Conservation (phyloP, 2,113 vertebrate genomes). For the Thalassarche chlororhynchos region DNA sequence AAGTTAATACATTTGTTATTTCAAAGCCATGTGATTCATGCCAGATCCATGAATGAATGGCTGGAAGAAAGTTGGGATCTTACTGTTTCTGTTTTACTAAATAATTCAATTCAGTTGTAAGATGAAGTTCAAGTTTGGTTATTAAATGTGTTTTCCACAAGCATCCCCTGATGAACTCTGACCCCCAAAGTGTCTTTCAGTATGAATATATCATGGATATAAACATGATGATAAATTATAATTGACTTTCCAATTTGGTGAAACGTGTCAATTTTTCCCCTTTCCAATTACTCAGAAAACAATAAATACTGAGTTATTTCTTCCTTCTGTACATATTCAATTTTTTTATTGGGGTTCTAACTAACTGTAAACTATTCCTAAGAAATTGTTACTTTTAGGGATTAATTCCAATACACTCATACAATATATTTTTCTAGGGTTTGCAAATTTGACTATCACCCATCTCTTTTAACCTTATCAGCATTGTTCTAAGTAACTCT, state of each 20-base stretch:
- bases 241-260: background rate
- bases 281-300: background rate
- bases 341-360: background rate
- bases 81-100: background rate
- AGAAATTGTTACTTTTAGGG: background rate
- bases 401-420: background rate
- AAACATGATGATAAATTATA: background rate
- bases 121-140: background rate
- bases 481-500: background rate
- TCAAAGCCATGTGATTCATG: background rate
- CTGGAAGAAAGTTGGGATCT: background rate
- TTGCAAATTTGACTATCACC: background rate
- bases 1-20: background rate
- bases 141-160: background rate
- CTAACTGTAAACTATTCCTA: background rate
- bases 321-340: background rate
- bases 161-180: background rate
- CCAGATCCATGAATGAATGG: background rate
- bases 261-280: background rate
- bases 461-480: background rate
- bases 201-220: background rate
- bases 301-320: background rate
- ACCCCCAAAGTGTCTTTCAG: background rate
- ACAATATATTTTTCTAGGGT: background rate
- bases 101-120: background rate